Base-by-base conservation (phyloP, 1,140 invertebrate species). In the Drosophila parabipectinata region DNA sequence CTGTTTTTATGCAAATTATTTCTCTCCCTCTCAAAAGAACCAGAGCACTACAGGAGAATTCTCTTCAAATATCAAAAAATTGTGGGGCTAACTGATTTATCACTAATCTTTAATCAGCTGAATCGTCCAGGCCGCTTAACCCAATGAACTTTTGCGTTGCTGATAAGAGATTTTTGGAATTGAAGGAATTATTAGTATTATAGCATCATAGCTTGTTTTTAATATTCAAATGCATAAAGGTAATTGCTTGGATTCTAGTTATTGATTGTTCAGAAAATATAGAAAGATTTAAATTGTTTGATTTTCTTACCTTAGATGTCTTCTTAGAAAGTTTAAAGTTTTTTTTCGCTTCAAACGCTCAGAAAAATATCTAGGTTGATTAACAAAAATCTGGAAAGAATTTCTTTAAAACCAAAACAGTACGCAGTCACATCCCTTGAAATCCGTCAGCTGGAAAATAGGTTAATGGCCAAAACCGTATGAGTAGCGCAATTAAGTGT, bases 391-490 rank as follows among this genome's bases (percentile, higher is more conserved):
- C 32, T 34, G 9, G 32, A 12, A 10, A 37, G 34, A 37, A 37
- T 3, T 4, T n/a, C 3, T n/a, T 37, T 37, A 8, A 8, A 52
- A 14, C 44, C 3, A 3, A 3, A 47, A 18, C 3, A 7, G 7
- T 10, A 15, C 9, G 10, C 9, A 4, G 18, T 47, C 2, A 1
- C 8, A 47, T 47, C 18, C 44, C 44, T 24, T 47, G 18, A 24
- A 47, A 47, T 21, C 18, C 44, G 15, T 44, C 14, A 15, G 26
- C 1, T 6, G 0, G 7, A 10, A 51, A 55, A 57, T 73, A 69
- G 81, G 82, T 81, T 87, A 84, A 84, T 72, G 50, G 56, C 61
- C 47, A 37, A 30, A 34, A 45, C 67, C 50, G 50, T 54, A 34
- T 34, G 41, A 45, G 66, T 45, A 52, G 54, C 53, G 52, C 72